These are phyloP conservation scores for Myripristis jacobus DNA, from an alignment of 2,797 vertebrate genomes.

Conservation along the genomic window DNA sequence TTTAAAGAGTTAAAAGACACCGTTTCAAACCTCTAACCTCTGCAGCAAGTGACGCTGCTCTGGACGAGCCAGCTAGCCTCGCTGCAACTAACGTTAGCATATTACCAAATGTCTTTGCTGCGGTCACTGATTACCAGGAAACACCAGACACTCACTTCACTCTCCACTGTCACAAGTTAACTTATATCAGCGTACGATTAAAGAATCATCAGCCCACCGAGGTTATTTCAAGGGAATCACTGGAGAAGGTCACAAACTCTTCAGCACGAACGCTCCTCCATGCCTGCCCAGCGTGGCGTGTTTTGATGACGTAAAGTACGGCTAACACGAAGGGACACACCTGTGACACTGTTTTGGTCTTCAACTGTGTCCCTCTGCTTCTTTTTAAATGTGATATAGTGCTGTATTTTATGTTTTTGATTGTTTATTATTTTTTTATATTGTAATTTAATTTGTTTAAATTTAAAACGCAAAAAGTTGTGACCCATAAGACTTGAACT, in stretches of 20 bases:
- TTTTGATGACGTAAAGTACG: conserved; percentile 75
- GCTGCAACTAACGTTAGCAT: conserved; percentile 7
- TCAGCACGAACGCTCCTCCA: conserved; percentile 30
- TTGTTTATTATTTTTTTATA: too few species aligned
- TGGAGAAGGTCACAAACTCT: conserved; percentile 71
- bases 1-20: too few species aligned
- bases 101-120: neutral
- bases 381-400: too few species aligned
- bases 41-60: too few species aligned
- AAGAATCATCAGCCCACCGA: conserved; percentile 32
- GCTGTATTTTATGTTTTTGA: too few species aligned
- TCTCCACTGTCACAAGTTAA: neutral
- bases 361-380: too few species aligned
- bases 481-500: too few species aligned
- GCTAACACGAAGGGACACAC: conserved; percentile 30
- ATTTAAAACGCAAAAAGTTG: too few species aligned
- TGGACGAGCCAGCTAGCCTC: conserved; percentile 7
- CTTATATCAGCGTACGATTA: rapidly evolving
- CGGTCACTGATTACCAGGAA: neutral
- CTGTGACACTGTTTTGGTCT: too few species aligned
- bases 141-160: neutral
- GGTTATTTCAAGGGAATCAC: neutral
- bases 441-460: too few species aligned
- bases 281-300: conserved; percentile 60
- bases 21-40: too few species aligned